A percentile compares a stretch with the other conserved stretches of the same genome.
phyloP scores from a whole-genome alignment of 2,113 vertebrate species.

The Rhinoderma darwinii region DNA sequence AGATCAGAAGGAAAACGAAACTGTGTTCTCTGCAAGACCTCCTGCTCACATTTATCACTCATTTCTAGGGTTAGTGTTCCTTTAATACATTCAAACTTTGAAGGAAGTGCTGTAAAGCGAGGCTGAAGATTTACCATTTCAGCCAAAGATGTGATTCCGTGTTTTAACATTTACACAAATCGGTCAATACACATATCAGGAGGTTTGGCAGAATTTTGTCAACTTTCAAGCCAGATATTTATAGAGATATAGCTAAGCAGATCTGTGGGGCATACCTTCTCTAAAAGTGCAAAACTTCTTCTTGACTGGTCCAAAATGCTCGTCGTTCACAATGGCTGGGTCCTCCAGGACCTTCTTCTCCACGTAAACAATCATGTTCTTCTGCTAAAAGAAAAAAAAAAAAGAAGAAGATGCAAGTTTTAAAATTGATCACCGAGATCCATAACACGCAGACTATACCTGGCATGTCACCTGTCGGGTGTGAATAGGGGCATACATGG shows the following conservation, averaged over 20 bases:
- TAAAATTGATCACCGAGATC: background rate
- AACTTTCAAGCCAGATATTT: background rate
- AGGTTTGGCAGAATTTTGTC: background rate
- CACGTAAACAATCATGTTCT: constrained; percentile 94
- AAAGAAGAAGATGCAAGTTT: background rate
- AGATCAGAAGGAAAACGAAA: background rate
- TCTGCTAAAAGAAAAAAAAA: constrained; percentile 72
- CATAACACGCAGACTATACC: background rate
- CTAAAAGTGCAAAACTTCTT: constrained; percentile 96
- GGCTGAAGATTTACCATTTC: background rate
- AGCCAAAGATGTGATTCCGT: background rate
- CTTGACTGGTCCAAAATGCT: constrained; percentile 85
- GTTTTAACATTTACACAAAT: background rate
- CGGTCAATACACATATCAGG: background rate
- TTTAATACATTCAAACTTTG: background rate
- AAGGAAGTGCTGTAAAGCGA: background rate
- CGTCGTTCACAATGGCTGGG: constrained; percentile 85
- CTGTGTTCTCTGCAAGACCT: background rate
- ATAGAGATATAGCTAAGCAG: background rate
- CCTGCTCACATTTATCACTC: background rate
- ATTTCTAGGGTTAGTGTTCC: background rate
- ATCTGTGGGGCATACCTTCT: constrained; percentile 77
- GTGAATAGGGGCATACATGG: background rate
- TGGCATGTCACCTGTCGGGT: background rate
- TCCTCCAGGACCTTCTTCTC: constrained; percentile 95